These are phyloP conservation scores for Eriosoma lanigerum DNA, from an alignment of 1,140 invertebrate species.

Conservation along the genomic window DNA sequence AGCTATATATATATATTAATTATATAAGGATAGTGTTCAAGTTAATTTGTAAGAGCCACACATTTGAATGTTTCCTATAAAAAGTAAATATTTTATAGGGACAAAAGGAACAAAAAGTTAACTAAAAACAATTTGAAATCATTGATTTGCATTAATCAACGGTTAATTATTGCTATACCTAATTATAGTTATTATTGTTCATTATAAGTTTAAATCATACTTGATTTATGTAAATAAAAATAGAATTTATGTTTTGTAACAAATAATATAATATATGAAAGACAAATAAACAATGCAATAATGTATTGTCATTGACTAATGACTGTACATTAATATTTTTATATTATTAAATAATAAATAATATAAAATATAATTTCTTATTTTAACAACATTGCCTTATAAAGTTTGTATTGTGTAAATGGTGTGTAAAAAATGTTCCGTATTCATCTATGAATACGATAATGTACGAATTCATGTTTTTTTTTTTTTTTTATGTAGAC, in stretches of 20 bases:
- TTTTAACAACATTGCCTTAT: not conserved
- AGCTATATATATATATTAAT: not conserved
- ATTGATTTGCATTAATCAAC: not conserved
- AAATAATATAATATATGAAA: slow-evolving; percentile 9
- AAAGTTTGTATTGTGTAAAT: slow-evolving; percentile 17
- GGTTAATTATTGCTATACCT: not conserved
- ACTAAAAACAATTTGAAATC: not conserved
- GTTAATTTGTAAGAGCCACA: not conserved
- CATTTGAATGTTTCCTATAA: not conserved
- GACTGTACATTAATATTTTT: slow-evolving; percentile 18
- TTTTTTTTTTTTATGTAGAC: slow-evolving; percentile 10
- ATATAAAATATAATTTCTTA: not conserved
- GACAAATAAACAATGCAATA: not conserved
- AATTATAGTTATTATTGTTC: slow-evolving; percentile 1
- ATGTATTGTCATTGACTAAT: slow-evolving; percentile 9
- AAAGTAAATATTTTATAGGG: not conserved
- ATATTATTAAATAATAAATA: not conserved
- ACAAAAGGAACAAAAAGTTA: not conserved
- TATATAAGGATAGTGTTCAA: not conserved
- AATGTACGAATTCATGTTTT: slow-evolving; percentile 34
- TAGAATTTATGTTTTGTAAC: slow-evolving; percentile 23
- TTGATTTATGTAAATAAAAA: slow-evolving; percentile 13
- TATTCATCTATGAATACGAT: slow-evolving; percentile 23
- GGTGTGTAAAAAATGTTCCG: not conserved
- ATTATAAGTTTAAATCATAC: not conserved